Evolutionary conservation across 2,888 invertebrate species (phyloP), one percentile per base, ranked within the genome.

Genomic region (Calameuta idolon): DNA sequence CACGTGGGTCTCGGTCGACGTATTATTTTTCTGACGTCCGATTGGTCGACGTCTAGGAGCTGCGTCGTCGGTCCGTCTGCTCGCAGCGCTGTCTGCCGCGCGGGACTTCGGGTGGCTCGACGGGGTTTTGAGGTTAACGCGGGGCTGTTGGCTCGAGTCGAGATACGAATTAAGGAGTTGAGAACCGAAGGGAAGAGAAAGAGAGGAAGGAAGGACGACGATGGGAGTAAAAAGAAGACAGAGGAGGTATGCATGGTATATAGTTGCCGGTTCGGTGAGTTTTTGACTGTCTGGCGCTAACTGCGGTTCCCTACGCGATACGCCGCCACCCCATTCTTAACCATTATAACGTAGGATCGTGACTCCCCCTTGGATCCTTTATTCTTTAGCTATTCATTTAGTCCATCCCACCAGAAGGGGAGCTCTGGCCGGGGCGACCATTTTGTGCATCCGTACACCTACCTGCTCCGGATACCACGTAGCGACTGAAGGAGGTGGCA

Each of bases 271-370:
- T 89, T 85, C 88, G 86, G 89, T 86, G 82, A 89, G 88, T 89
- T 89, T 89, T 89, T 88, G 89, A 89, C 87, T 87, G 89, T 89
- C 89, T 89, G 89, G 85, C 87, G 88, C 88, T 89, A 88, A 88
- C 88, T 86, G 87, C 86, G 77, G 78, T 73, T 74, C 74, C 71
- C 69, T 75, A 34, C 75, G 76, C 82, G 81, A 85, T 83, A 82
- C 83, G 82, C 84, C 84, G 83, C 84, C 83, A 85, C 81, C 81
- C 82, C 23, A 9, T 55, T 55, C 23, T 55, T 55, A 55, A 12
- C 55, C 55, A 23, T 55, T 55, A 55, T 55, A 55, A 55, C 2
- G 15, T 55, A 23, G 23, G 55, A 23, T 55, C 55, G 55, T 55
- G 55, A 55, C 55, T 55, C 55, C 55, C 55, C 55, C 55, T 55